Conservation (phyloP, 2,888 invertebrate genomes). For the Caenorhabditis sp. region DNA sequence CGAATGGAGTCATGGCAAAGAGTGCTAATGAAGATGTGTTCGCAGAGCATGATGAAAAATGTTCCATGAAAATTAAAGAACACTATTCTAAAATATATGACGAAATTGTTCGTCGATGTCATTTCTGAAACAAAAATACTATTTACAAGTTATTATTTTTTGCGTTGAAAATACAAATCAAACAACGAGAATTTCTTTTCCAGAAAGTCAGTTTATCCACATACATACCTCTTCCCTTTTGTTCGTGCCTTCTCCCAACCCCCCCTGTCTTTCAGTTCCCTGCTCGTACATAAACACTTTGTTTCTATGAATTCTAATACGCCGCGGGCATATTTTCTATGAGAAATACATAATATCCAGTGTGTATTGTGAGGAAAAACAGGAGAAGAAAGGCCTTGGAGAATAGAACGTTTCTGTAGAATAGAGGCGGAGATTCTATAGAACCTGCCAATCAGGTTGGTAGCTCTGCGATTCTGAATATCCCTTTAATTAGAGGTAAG, state of each 20-base stretch:
- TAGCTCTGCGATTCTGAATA: background rate
- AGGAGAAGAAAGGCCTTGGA: background rate
- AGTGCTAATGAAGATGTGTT: no score
- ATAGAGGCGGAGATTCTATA: background rate
- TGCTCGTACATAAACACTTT: conserved; percentile 22
- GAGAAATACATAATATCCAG: background rate
- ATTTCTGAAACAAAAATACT: no score
- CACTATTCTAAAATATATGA: no score
- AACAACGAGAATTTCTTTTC: conserved; percentile 29
- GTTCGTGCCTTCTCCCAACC: background rate
- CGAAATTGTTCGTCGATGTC: no score
- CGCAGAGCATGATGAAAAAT: no score
- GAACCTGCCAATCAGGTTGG: background rate
- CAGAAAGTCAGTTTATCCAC: conserved; percentile 16
- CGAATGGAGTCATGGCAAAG: no score
- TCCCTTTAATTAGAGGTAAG: background rate
- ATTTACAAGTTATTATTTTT: no score
- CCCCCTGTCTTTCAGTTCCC: background rate
- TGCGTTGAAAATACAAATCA: conserved; percentile 17
- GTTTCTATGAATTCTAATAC: background rate
- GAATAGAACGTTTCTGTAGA: background rate
- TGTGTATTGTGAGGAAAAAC: background rate
- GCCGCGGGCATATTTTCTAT: no score
- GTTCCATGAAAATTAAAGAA: no score
- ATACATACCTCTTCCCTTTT: background rate